Conservation (phyloP, 64 coral and sea anemone genomes). For the Platygyra sinensis region DNA sequence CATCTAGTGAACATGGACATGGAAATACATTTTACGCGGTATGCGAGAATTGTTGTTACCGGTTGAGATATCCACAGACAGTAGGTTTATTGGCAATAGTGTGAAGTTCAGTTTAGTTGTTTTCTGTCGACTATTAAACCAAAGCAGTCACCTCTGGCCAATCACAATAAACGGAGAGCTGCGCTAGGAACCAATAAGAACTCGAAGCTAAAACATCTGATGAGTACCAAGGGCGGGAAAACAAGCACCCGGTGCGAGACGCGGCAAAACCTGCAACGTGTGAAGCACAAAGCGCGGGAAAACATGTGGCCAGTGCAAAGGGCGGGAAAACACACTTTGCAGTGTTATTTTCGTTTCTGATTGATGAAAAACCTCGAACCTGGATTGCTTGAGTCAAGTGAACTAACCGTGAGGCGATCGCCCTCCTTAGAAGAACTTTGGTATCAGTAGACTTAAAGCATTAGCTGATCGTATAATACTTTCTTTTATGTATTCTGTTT, state of each 20-base stretch:
- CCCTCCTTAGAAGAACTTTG: too few relatives aligned
- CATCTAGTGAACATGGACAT: not conserved
- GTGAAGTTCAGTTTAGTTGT: not conserved
- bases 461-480: not conserved
- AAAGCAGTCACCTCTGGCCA: too few relatives aligned
- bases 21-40: conserved; percentile 65
- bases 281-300: not conserved
- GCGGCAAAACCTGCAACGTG: too few relatives aligned
- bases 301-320: not conserved
- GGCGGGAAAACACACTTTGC: not conserved
- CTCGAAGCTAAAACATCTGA: too few relatives aligned
- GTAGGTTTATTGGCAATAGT: not conserved
- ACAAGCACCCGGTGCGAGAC: too few relatives aligned
- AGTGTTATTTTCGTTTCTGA: too few relatives aligned
- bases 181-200: too few relatives aligned
- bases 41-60: not conserved
- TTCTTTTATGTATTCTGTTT: not conserved
- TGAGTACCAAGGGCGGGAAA: too few relatives aligned
- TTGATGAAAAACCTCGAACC: not conserved
- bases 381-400: too few relatives aligned
- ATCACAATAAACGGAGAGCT: not conserved
- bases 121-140: too few relatives aligned
- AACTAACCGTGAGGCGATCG: too few relatives aligned
- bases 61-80: not conserved
- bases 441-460: too few relatives aligned